phyloP scores from a whole-genome alignment of 30 jellyfish, hydroid and myxozoan genomes.

The Pelagia noctiluca region DNA sequence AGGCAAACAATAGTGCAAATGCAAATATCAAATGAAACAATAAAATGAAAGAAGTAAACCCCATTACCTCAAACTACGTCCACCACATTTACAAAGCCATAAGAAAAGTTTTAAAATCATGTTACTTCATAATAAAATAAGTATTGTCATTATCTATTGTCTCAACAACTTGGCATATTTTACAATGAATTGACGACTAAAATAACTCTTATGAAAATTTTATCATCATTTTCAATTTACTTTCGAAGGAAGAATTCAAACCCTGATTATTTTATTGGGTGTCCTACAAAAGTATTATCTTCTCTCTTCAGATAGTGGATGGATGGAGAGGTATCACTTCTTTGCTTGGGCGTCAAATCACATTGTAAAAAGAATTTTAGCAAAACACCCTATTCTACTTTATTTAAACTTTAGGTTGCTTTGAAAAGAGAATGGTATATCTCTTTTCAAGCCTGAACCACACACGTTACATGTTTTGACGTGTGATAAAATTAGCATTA shows the following conservation, averaged over 20 bases:
- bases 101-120: no score
- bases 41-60: no score
- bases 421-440: background rate
- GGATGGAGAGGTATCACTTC: constrained; percentile 8
- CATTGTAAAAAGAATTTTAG: background rate
- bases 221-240: constrained; percentile 9
- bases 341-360: constrained; percentile 7
- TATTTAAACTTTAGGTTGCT: background rate
- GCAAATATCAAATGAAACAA: no score
- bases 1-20: no score
- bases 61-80: no score
- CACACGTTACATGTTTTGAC: background rate
- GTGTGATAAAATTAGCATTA: no score
- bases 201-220: no score
- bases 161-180: no score
- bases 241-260: background rate
- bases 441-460: background rate
- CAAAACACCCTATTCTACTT: background rate
- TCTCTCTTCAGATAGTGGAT: background rate
- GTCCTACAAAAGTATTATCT: background rate
- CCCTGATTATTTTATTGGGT: background rate
- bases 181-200: no score
- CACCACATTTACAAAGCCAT: no score
- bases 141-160: no score
- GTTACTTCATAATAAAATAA: no score